Evolutionary conservation across 2,888 invertebrate species (phyloP).

Genomic region (Eupithecia tripunctaria): DNA sequence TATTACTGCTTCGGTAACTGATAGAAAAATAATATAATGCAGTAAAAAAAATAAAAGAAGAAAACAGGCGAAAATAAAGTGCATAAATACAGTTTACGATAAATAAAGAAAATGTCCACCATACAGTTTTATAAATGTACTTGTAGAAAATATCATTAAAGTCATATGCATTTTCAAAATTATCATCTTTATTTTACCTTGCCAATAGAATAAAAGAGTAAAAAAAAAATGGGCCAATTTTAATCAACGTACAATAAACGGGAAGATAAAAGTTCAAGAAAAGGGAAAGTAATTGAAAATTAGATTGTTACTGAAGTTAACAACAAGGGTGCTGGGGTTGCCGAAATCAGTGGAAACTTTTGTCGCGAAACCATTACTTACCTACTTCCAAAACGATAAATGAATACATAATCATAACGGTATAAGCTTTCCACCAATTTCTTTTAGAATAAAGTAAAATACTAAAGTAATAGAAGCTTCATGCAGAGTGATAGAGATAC

Average conservation of each 20-base stretch:
- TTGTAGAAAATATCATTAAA: constrained; percentile 64
- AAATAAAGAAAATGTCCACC: constrained; percentile 59
- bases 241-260: constrained; percentile 59
- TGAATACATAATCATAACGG: constrained; percentile 27
- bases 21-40: constrained; percentile 58
- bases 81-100: constrained; percentile 57
- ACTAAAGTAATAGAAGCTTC: constrained; percentile 77
- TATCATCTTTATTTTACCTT: constrained; percentile 60
- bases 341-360: constrained; percentile 64
- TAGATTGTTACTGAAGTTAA: constrained; percentile 70
- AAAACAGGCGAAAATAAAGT: constrained; percentile 76
- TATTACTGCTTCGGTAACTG: constrained; percentile 72
- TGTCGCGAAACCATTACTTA: constrained; percentile 31
- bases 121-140: constrained; percentile 58
- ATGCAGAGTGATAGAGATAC: constrained; percentile 80
- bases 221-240: constrained; percentile 61
- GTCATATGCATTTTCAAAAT: constrained; percentile 64
- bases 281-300: constrained; percentile 69
- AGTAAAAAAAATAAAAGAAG: constrained; percentile 66
- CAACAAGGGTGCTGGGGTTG: constrained; percentile 66
- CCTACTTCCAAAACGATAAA: constrained; percentile 29
- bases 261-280: constrained; percentile 65
- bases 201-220: constrained; percentile 63
- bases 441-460: constrained; percentile 62
- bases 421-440: constrained; percentile 58